Base-by-base conservation (phyloP, 92 coral and sea anemone species). In the Zoanthus gigantus region DNA sequence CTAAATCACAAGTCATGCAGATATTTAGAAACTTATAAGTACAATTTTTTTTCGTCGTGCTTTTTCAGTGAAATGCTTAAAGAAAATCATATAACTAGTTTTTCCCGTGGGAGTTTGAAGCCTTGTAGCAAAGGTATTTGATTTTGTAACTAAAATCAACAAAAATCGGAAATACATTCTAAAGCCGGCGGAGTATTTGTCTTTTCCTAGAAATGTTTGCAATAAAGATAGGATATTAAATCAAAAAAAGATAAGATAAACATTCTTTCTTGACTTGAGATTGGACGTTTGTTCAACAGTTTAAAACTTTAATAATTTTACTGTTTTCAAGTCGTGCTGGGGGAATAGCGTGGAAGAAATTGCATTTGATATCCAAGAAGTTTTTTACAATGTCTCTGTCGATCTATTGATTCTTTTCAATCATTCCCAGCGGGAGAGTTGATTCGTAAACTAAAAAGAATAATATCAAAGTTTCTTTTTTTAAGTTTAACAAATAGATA, bases 301-400 rank as follows among this genome's bases (percentile, higher is more conserved):
- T 79, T 80, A 37, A 66, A 48, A 81, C 37, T 46, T 80, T 79
- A 79, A 79, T 61, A 79, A 79, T 72, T 60, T 42, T 60, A n/a
- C 6, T 31, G 73, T 37, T 79, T 34, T 79, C 84, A 42, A 79
- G 42, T 58, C 73, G 75, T 42, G 85, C 66, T 2, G 37, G 45
- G 28, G 63, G 61, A 60, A 81, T 17, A 16, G 23, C 23, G 2
- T 23, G 52, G 12, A 42, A 73, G 65, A 63, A 80, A 12, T 63
- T 23, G 61, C 30, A 17, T 46, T 66, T 45, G 47, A 81, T 81
- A 45, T 81, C 46, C 16, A 16, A 66, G 7, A 44, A 44, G 5
- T 28, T n/a, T 63, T 77, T 12, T 31, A n/a, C 80, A 28, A n/a
- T 12, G 44, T 8, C n/a, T n/a, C 29, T 63, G 15, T 32, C 56